Evolutionary conservation across 2,797 vertebrate genomes (phyloP).

Genomic region (Gymnoscopelus braueri): DNA sequence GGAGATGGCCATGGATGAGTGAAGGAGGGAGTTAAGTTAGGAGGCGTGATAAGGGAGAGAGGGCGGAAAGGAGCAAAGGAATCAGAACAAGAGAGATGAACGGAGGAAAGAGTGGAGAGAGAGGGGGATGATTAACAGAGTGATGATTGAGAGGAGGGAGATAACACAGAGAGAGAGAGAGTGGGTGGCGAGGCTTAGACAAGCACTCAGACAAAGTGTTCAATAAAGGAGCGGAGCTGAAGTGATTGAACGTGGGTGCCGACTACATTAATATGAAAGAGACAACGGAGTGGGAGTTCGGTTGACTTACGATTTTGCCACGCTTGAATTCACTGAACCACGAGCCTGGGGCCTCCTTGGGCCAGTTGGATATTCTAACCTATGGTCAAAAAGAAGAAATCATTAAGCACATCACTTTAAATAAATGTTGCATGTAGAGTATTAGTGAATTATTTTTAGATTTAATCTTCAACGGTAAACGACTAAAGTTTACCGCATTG

Average conservation of each 20-base stretch:
- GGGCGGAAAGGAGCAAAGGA: not conserved
- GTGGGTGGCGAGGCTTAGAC: slow-evolving; percentile 17
- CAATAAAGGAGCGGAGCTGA: slow-evolving; percentile 34
- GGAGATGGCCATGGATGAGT: not conserved
- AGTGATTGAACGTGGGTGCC: slow-evolving; percentile 17
- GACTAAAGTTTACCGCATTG: not conserved
- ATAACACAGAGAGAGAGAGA: not conserved
- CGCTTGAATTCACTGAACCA: slow-evolving; percentile 99
- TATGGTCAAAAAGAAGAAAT: slow-evolving; percentile 50
- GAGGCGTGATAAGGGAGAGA: not conserved
- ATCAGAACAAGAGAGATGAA: not conserved
- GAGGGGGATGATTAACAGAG: slow-evolving; percentile 10
- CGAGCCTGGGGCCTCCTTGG: slow-evolving; percentile 94
- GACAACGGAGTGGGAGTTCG: not conserved
- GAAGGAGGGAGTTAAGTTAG: not conserved
- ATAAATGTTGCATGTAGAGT: not conserved
- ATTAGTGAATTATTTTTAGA: too few species aligned
- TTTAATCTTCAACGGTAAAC: too few species aligned
- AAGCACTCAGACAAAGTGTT: slow-evolving; percentile 17
- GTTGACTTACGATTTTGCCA: slow-evolving; percentile 92
- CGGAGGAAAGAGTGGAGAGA: not conserved
- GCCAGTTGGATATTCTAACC: slow-evolving; percentile 98
- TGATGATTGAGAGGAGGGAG: not conserved
- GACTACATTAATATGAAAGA: slow-evolving; percentile 19
- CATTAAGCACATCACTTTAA: not conserved